Evolutionary conservation across 30 jellyfish, hydroid and myxozoan species (phyloP).

Genomic region (Rhopilema esculentum): DNA sequence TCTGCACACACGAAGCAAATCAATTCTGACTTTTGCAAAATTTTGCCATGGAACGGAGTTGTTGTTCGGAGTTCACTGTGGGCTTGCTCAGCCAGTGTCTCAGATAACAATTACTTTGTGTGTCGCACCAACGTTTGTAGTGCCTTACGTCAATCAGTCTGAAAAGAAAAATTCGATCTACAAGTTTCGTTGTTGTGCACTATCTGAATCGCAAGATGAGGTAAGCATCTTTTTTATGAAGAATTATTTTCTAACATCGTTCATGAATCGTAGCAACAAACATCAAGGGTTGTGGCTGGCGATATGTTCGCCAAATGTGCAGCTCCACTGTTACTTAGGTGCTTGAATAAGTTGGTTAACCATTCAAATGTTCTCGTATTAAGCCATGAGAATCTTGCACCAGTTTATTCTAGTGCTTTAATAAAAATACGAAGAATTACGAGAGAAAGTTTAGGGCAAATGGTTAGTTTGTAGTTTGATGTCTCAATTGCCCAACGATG

Average conservation of each 20-base stretch:
- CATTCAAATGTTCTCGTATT: neutral
- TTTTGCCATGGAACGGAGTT: neutral
- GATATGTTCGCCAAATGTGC: neutral
- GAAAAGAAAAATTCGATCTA: neutral
- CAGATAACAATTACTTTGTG: neutral
- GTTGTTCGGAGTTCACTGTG: neutral
- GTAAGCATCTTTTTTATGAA: neutral
- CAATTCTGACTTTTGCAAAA: neutral
- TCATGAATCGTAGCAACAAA: neutral
- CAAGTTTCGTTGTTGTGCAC: neutral
- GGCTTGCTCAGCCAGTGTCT: neutral
- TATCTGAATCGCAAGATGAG: neutral
- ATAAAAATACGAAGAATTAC: no score
- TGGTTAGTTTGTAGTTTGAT: no score
- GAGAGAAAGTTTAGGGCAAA: no score
- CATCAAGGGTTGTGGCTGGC: neutral
- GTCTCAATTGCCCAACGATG: no score
- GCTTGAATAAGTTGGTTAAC: neutral
- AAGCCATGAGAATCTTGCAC: no score
- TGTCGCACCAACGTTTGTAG: neutral
- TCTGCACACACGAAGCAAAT: neutral
- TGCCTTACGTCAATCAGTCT: neutral
- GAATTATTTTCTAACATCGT: no score
- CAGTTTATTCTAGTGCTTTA: no score
- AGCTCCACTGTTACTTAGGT: neutral